Conservation (phyloP, 2,797 vertebrate species). For the Myoxocephalus aenaeus region DNA sequence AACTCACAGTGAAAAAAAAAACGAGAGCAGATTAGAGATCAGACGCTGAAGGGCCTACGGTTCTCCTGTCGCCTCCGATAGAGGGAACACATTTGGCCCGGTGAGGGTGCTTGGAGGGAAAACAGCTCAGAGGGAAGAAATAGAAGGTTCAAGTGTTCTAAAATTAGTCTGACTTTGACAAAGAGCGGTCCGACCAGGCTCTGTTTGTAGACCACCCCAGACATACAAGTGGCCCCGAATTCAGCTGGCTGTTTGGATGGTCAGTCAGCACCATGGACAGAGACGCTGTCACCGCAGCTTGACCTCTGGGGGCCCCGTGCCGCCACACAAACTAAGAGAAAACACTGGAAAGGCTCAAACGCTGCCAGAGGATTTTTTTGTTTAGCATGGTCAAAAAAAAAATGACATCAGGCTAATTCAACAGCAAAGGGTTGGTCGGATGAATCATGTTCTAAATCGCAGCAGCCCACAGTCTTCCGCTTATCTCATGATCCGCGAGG, state of each 20-base stretch:
- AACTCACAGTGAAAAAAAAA: background rate
- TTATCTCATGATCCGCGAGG: constrained; percentile 10
- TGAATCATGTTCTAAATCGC: background rate
- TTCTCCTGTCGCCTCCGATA: background rate
- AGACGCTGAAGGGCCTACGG: background rate
- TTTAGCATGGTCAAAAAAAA: constrained; percentile 15
- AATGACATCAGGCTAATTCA: background rate
- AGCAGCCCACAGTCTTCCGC: background rate
- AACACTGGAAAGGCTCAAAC: constrained; percentile 66
- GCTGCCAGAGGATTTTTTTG: constrained; percentile 52
- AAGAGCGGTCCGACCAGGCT: constrained; percentile 9
- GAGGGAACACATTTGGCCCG: background rate
- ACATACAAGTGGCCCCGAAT: constrained; percentile 26
- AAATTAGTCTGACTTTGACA: constrained; percentile 36
- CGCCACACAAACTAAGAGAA: constrained; percentile 59
- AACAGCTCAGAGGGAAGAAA: constrained; percentile 18
- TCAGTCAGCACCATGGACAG: constrained; percentile 83
- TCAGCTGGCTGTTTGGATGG: constrained; percentile 43
- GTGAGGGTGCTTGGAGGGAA: background rate
- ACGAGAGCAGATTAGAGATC: background rate
- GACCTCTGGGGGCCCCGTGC: constrained; percentile 65
- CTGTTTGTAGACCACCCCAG: constrained; percentile 15
- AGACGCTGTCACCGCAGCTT: constrained; percentile 52
- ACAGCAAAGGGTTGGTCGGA: background rate
- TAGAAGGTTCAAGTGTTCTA: constrained; percentile 14